Base-by-base conservation (phyloP, 2,888 invertebrate species). In the Hypomecis punctinalis region DNA sequence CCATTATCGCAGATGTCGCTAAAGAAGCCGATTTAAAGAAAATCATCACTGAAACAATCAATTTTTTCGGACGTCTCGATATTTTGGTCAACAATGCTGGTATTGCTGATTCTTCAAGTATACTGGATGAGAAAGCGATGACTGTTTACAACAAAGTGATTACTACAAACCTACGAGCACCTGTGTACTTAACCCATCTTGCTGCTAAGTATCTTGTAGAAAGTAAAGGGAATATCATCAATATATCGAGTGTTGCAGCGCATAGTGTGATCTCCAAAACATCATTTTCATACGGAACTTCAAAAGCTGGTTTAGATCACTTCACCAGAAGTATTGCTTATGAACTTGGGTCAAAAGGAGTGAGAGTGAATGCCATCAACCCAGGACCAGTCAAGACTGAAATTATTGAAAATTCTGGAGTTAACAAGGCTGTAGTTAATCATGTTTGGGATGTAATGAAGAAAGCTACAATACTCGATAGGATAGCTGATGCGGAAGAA, bases 261-360 rank as follows among this genome's bases (percentile, higher is more conserved):
- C 6, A 56, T 7, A 13, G 5, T 13, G 46, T 68, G 6, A 5
- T 71, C 5, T 53, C 55, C 35, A 57, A 49, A 5, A 54, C 36
- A 6, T 55, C 58, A 23, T 76, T 72, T 35, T 65, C 72, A 5
- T 78, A 77, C 51, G 62, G 70, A 36, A 37, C 67, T 0, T 76
- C 78, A 5, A 80, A 80, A 65, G 77, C 78, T 36, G 97, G 97
- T 1, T 85, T 98, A 5, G 98, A 98, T 89, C 97, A 98, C 80
- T 95, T 98, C 70, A 98, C 98, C 0, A 94, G 95, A 77, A 97
- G 97, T 81, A 91, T 95, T 5, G 98, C 98, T 5, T 86, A 98
- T 46, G 98, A 96, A 74, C 85, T 96, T 60, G 96, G 95, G 37
- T 69, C 93, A 0, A 95, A 95, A 78, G 94, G 95, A 68, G 96